Conservation (phyloP, 2,797 vertebrate genomes). For the Crenuchus spilurus region DNA sequence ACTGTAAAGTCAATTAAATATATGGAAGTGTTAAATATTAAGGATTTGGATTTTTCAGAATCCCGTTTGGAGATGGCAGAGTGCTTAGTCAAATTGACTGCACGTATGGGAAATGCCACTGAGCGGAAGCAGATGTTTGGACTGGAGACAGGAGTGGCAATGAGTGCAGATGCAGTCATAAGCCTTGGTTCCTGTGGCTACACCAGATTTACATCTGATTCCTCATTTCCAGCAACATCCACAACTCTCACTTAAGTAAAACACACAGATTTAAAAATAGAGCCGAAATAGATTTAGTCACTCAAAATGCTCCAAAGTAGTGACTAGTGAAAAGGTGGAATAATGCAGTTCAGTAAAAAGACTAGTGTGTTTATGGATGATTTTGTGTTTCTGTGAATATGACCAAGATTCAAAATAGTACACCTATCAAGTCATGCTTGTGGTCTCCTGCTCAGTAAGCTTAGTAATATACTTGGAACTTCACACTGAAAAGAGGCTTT, state of each 20-base stretch:
- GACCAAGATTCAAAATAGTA: background rate
- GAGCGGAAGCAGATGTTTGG: slow-evolving; percentile 33
- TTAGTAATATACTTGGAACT: too few relatives aligned
- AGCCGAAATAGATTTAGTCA: too few relatives aligned
- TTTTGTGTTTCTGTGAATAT: background rate
- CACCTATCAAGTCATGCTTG: background rate
- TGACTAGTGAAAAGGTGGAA: too few relatives aligned
- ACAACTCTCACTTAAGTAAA: slow-evolving; percentile 8
- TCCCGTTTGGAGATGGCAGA: slow-evolving; percentile 12
- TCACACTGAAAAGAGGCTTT: too few relatives aligned
- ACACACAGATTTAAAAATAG: slow-evolving; percentile 3
- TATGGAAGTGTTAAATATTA: background rate
- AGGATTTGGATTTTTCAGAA: background rate
- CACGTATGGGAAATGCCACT: slow-evolving; percentile 32
- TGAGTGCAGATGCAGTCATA: slow-evolving; percentile 46
- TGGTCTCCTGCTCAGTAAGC: too few relatives aligned
- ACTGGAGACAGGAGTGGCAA: slow-evolving; percentile 32
- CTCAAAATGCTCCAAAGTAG: too few relatives aligned
- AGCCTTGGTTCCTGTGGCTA: slow-evolving; percentile 49
- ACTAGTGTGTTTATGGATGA: too few relatives aligned
- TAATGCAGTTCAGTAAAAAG: too few relatives aligned
- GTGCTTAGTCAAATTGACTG: slow-evolving; percentile 32
- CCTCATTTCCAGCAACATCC: slow-evolving; percentile 24
- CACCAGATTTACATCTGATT: slow-evolving; percentile 50
- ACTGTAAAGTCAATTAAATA: background rate